Evolutionary conservation across 2,797 vertebrate species (phyloP).

Genomic region (Urophycis tenuis): DNA sequence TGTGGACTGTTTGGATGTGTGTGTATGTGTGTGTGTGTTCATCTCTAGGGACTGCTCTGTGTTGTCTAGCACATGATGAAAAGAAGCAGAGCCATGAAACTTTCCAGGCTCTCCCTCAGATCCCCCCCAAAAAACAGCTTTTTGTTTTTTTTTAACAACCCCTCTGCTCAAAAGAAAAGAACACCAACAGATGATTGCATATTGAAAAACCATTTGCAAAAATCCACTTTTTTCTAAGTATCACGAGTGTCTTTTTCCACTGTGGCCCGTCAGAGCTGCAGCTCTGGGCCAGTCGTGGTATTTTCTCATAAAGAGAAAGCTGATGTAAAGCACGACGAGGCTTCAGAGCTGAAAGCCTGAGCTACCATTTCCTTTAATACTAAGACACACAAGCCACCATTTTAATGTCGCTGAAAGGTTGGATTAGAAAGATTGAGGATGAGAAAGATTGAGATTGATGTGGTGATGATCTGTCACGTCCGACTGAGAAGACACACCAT

Average conservation of each 20-base stretch:
- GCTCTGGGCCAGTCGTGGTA: constrained; percentile 19
- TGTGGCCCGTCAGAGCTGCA: constrained; percentile 18
- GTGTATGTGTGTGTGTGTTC: not conserved
- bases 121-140: constrained; percentile 32
- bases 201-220: constrained; percentile 55
- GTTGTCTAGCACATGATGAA: constrained; percentile 52
- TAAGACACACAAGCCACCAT: not conserved
- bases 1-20: not conserved
- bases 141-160: constrained; percentile 20
- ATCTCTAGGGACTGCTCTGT: constrained; percentile 18
- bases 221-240: constrained; percentile 8
- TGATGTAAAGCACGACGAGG: constrained; percentile 40
- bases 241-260: constrained; percentile 14
- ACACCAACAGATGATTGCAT: constrained; percentile 30
- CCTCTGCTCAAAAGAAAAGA: constrained; percentile 30
- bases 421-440: not conserved
- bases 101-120: constrained; percentile 54
- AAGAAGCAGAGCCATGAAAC: constrained; percentile 40
- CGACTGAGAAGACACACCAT: constrained; percentile 15
- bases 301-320: constrained; percentile 7
- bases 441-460: too few species aligned
- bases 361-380: constrained; percentile 16
- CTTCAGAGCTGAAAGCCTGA: constrained; percentile 3
- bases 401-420: not conserved
- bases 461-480: not conserved